These are phyloP conservation scores for Rhagonycha fulva DNA, from an alignment of 2,888 invertebrate species.

Conservation along the genomic window DNA sequence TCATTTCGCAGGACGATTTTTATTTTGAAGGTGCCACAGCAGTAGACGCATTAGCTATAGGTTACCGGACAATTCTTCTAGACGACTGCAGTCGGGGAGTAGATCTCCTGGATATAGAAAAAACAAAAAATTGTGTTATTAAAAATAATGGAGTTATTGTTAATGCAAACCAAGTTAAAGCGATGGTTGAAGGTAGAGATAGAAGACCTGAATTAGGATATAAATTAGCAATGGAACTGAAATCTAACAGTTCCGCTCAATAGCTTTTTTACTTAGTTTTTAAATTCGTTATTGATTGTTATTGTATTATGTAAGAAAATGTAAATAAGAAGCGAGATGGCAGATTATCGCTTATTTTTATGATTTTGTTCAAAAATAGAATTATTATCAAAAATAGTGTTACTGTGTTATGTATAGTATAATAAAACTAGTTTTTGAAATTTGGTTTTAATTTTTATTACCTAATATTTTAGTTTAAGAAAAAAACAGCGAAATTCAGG, in stretches of 20 bases:
- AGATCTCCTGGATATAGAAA: constrained; percentile 80
- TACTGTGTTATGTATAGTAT: neutral
- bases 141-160: constrained; percentile 81
- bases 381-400: neutral
- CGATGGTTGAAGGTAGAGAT: constrained; percentile 88
- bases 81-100: constrained; percentile 93
- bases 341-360: neutral
- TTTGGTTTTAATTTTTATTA: neutral
- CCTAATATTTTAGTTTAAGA: too few species aligned
- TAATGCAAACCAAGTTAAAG: constrained; percentile 76
- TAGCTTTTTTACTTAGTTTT: neutral
- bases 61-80: constrained; percentile 85
- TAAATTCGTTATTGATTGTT: neutral
- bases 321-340: neutral
- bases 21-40: constrained; percentile 75
- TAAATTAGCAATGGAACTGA: constrained; percentile 84
- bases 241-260: constrained; percentile 44
- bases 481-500: too few species aligned
- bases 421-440: neutral
- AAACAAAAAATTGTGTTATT: constrained; percentile 76
- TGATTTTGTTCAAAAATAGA: neutral
- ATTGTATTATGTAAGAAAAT: neutral
- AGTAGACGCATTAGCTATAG: constrained; percentile 85
- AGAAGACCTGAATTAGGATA: constrained; percentile 86
- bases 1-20: neutral